Percentiles rank a stretch among this genome's conserved stretches.
Evolutionary conservation across 35 echinoderm and acorn worm genomes (phyloP).

Genomic region (Diadema setosum): DNA sequence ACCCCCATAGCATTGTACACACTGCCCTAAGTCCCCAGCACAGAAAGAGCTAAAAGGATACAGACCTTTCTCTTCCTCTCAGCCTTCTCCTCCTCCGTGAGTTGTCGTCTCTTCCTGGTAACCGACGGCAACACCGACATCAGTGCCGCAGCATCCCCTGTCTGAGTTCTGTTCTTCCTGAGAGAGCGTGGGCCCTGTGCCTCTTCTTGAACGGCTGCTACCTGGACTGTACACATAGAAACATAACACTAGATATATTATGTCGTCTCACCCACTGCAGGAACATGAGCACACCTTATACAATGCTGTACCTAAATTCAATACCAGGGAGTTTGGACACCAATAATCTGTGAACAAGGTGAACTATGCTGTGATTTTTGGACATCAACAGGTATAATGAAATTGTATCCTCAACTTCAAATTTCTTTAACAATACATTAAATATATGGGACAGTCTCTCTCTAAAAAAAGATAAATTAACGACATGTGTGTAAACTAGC

Average conservation of each 20-base stretch:
- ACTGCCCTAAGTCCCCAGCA: too few species aligned
- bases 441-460: too few species aligned
- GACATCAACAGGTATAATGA: neutral
- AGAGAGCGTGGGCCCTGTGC: conserved; percentile 22
- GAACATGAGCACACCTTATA: neutral
- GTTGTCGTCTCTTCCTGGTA: conserved; percentile 65
- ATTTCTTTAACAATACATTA: too few species aligned
- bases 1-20: too few species aligned
- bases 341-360: neutral
- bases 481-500: too few species aligned
- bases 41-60: too few species aligned
- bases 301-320: neutral
- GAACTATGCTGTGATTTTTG: neutral
- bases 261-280: too few species aligned
- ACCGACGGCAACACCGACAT: conserved; percentile 29
- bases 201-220: neutral
- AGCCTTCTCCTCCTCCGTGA: conserved; percentile 82
- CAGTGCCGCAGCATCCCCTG: neutral
- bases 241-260: neutral
- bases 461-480: too few species aligned
- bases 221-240: neutral
- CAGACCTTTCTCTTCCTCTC: conserved; percentile 83
- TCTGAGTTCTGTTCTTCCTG: conserved; percentile 22
- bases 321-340: neutral
- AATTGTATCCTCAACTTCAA: too few species aligned